phyloP scores from a whole-genome alignment of 2,113 vertebrate species.

The Corydoras maculifer region DNA sequence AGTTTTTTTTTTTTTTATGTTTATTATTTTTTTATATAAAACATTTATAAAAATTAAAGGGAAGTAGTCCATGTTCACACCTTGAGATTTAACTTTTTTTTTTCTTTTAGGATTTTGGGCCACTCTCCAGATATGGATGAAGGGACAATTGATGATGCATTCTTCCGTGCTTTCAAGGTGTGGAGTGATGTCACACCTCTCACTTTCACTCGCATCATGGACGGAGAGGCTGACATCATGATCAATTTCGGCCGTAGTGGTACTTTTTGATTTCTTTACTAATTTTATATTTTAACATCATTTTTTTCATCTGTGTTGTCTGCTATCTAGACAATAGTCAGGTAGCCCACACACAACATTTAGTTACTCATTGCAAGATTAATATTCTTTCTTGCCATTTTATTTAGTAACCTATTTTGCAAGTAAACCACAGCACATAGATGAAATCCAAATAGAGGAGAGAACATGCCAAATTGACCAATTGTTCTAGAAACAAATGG shows the following conservation, averaged over 20 bases:
- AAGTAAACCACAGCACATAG: too few relatives aligned
- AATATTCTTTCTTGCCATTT: too few relatives aligned
- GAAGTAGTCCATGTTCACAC: neutral
- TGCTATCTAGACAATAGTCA: neutral
- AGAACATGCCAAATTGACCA: too few relatives aligned
- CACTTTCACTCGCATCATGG: slow-evolving; percentile 76
- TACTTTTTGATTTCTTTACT: slow-evolving; percentile 52
- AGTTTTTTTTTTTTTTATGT: too few relatives aligned
- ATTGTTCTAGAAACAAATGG: too few relatives aligned
- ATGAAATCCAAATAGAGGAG: too few relatives aligned
- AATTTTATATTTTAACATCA: neutral
- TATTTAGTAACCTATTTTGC: too few relatives aligned
- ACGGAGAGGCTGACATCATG: slow-evolving; percentile 98
- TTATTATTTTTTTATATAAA: too few relatives aligned
- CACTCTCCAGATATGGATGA: slow-evolving; percentile 86
- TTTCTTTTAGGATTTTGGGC: slow-evolving; percentile 79
- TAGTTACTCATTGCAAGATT: too few relatives aligned
- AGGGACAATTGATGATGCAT: slow-evolving; percentile 88
- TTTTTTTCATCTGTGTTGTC: neutral
- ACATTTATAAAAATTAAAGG: too few relatives aligned
- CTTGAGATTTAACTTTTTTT: slow-evolving; percentile 6
- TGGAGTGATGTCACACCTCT: slow-evolving; percentile 94
- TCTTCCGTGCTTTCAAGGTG: slow-evolving; percentile 91
- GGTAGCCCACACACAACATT: too few relatives aligned
- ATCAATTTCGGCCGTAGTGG: slow-evolving; percentile 98